Evolutionary conservation across 2,797 vertebrate species (phyloP), one percentile per base, ranked within the genome.

Genomic region (Cyprinella venusta): DNA sequence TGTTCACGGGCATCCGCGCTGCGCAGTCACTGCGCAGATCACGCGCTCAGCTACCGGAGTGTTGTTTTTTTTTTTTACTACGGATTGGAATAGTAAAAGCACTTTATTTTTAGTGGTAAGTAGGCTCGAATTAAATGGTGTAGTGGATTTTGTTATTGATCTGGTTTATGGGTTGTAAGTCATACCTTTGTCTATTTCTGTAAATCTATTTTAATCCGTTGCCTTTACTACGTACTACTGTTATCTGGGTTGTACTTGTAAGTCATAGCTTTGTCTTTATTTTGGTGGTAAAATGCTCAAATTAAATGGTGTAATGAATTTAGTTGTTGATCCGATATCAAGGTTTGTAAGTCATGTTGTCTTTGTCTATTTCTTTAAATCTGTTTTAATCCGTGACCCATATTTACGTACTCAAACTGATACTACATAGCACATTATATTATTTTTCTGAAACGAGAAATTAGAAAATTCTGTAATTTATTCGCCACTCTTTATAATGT

Each of bases 1-100:
- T 65, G 83, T 85, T 86, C 83, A 68, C 18, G 56, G 30, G 24
- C 2, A 9, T 48, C 77, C 42, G 59, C 59, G 69, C 50, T 75
- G 80, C 82, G 83, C 85, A 64, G n/a, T 3, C 5, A 6, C 6
- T 19, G 4, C 70, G 21, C 80, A 75, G 56, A 1, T 26, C 40
- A 12, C 8, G 24, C 68, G 10, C 68, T 21, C 79, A 38, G 13
- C 8, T 52, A 5, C 30, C 8, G 6, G 40, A 71, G 16, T 6
- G 26, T 8, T 63, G 8, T 24, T 63, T 54, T 56, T 8, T 63
- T 5, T 24, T 63, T 54, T 56, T 19, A 9, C 50, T 2, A 38
- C 30, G 8, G 30, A 24, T 36, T 9, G 30, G 1, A 50, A 40
- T 15, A 63, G 42, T 18, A 7, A 38, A 64, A 4, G 1, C 33